Base-by-base conservation (phyloP, 2,888 invertebrate genomes). In the Scaptomyza cyrtandrae region DNA sequence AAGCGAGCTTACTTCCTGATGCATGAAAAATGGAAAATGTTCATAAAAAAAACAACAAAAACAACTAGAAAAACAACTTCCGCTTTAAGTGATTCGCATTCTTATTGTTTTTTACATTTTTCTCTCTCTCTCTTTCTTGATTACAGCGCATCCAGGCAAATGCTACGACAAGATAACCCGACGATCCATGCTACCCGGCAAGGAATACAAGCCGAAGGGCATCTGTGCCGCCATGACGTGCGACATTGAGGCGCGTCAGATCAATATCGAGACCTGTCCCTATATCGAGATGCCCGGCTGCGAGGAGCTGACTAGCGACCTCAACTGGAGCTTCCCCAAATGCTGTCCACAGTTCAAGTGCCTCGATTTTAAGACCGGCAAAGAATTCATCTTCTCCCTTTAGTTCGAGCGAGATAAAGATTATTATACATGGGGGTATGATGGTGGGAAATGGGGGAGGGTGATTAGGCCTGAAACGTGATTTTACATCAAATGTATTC, bases 201-300 rank as follows among this genome's bases (percentile, higher is more conserved):
- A 92, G 86, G 92, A 91, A 65, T 92, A 92, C 80, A 90, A 89
- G 71, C 91, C 91, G 75, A 92, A 91, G 86, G 92, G 92, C 78
- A 91, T 92, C 68, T 92, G 92, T 69, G 92, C 92, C 50, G 84
- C 89, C 33, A 90, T 92, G 90, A 91, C 90, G 66, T 92, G 92
- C 82, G 90, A 91, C 80, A 85, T 90, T 71, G 71, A 86, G 49
- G 75, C 87, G 48, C 88, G 86, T 58, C 85, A 88, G 58, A 91
- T 92, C 63, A 90, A 90, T 71, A 91, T 92, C 80, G 91, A 91
- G 85, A 92, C 92, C 62, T 92, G 92, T 74, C 92, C 92, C 65
- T 88, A 83, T 54, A 81, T 92, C 62, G 92, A 92, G 63, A 90
- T 91, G 88, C 91, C 91, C 49, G 91, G 88, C 67, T 92, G 92